Conservation (phyloP, 2,888 invertebrate species). For the Cosmopolites sordidus region DNA sequence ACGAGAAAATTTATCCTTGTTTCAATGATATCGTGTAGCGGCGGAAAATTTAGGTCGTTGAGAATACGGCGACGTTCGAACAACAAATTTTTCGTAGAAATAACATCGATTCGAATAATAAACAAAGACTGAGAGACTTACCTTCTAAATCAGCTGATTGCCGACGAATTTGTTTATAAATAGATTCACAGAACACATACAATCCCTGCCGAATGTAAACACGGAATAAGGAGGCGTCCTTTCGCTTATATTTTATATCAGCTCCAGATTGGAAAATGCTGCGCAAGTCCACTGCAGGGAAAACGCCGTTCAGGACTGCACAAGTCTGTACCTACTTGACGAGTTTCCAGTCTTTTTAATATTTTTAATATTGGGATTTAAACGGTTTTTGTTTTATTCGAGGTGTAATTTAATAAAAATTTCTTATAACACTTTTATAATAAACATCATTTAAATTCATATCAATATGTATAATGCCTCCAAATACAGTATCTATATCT, state of each 20-base stretch:
- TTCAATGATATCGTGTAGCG: neutral
- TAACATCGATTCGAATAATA: neutral
- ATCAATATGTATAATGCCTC: too few species aligned
- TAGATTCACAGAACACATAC: slow-evolving; percentile 13
- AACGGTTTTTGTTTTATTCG: too few species aligned
- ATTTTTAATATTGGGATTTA: too few species aligned
- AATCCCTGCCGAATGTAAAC: slow-evolving; percentile 8
- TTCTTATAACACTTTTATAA: too few species aligned
- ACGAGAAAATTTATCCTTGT: too few species aligned
- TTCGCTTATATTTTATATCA: slow-evolving; percentile 17
- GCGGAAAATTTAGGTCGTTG: neutral
- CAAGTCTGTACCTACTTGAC: neutral
- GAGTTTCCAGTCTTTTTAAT: too few species aligned
- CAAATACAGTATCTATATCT: too few species aligned
- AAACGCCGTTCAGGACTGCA: slow-evolving; percentile 5
- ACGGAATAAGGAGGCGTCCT: slow-evolving; percentile 8
- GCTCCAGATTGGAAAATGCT: slow-evolving; percentile 10
- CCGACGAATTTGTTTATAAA: slow-evolving; percentile 13
- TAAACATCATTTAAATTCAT: too few species aligned
- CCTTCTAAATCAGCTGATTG: slow-evolving; percentile 22
- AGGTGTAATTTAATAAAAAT: too few species aligned
- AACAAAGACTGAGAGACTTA: slow-evolving; percentile 16
- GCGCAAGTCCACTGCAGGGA: slow-evolving; percentile 16
- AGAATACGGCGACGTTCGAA: neutral
- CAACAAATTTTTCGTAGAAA: neutral